Percentiles rank a stretch among this genome's conserved stretches.
These are phyloP conservation scores for Galerucella pusilla DNA, from an alignment of 2,888 invertebrate genomes.

Conservation along the genomic window DNA sequence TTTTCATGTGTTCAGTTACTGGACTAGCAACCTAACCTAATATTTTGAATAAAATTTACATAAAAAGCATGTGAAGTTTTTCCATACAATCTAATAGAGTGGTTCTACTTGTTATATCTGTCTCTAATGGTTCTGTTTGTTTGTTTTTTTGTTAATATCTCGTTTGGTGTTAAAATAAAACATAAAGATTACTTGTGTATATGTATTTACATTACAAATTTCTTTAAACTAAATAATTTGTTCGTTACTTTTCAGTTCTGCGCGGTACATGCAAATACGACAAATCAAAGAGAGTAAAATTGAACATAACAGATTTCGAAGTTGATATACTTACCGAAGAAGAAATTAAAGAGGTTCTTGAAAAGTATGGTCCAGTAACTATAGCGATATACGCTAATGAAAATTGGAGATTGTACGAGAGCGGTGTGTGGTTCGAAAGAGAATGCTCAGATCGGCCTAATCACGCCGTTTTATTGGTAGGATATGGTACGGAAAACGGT, in stretches of 20 bases:
- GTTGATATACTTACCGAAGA: conserved; percentile 6
- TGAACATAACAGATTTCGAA: not conserved
- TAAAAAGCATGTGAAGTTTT: no score
- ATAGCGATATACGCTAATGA: conserved; percentile 17
- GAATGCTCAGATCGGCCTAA: conserved; percentile 11
- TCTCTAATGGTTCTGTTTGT: no score
- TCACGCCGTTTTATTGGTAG: conserved; percentile 11
- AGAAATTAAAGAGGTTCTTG: not conserved
- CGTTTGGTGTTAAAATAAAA: no score
- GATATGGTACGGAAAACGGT: conserved; percentile 21
- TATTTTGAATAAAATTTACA: no score
- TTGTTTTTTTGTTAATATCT: no score
- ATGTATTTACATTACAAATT: no score
- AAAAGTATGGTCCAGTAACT: conserved; percentile 21
- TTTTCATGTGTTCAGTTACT: no score
- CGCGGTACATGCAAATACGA: conserved; percentile 11
- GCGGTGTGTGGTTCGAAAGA: conserved; percentile 24
- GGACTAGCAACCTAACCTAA: no score
- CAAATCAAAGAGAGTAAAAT: conserved; percentile 16
- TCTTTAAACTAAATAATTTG: no score
- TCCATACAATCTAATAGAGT: no score
- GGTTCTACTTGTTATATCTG: no score
- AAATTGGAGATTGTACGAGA: conserved; percentile 24
- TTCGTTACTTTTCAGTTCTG: not conserved
- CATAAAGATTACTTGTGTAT: no score